Conservation (phyloP, 1,140 invertebrate genomes). For the Conus betulinus region DNA sequence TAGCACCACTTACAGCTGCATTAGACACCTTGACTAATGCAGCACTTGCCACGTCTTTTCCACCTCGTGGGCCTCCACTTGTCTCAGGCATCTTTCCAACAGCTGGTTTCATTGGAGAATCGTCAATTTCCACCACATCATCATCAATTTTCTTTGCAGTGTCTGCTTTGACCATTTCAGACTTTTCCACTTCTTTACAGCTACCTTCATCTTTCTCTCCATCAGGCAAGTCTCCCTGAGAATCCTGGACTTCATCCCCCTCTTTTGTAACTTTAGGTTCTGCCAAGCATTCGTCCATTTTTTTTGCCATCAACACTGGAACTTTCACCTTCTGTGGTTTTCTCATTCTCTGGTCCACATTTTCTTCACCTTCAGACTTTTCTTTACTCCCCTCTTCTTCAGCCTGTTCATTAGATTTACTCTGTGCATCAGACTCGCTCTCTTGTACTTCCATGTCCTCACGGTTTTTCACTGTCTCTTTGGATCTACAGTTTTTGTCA, state of each 20-base stretch:
- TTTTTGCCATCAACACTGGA: conserved; percentile 37
- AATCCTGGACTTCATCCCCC: conserved; percentile 53
- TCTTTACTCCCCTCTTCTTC: conserved; percentile 67
- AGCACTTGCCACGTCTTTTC: background rate
- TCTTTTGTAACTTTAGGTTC: conserved; percentile 52
- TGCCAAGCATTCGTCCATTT: conserved; percentile 39
- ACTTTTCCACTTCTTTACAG: conserved; percentile 44
- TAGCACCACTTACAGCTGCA: background rate
- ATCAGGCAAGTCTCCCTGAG: conserved; percentile 23
- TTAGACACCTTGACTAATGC: background rate
- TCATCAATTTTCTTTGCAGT: conserved; percentile 32
- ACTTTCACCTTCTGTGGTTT: conserved; percentile 53
- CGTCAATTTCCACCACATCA: conserved; percentile 40
- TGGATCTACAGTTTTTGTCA: conserved; percentile 60
- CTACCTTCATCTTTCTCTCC: too few relatives aligned
- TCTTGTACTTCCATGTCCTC: conserved; percentile 27
- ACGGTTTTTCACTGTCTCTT: conserved; percentile 38
- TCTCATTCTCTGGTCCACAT: conserved; percentile 35
- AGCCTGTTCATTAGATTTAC: conserved; percentile 72
- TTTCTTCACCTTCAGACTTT: conserved; percentile 50
- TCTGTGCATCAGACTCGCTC: conserved; percentile 42
- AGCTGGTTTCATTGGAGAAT: conserved; percentile 24
- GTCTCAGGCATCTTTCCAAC: background rate
- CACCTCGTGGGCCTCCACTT: background rate
- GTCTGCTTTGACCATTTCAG: conserved; percentile 31